Percentiles rank a stretch among this genome's conserved stretches.
Conservation (phyloP, 2,113 vertebrate genomes). For the Phainopepla nitens region DNA sequence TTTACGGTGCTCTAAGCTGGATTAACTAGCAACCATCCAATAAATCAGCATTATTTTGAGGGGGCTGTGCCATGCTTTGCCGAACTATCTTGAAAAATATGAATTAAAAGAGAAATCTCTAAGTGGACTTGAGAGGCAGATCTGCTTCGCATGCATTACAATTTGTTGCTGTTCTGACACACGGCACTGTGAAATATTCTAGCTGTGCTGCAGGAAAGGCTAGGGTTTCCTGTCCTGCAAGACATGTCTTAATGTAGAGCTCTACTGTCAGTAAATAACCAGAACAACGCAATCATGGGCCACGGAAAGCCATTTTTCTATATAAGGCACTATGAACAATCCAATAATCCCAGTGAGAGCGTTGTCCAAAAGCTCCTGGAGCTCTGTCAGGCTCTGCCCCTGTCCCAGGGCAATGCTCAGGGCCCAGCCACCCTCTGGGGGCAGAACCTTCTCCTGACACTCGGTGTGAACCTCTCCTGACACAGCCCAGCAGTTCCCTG, state of each 20-base stretch:
- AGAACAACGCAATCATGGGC: neutral
- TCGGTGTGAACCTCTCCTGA: neutral
- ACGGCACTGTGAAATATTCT: neutral
- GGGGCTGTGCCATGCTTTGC: neutral
- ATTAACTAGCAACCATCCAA: neutral
- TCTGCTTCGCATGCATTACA: neutral
- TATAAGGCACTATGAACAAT: neutral
- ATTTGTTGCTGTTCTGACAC: neutral
- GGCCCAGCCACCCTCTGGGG: neutral
- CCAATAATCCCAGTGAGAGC: neutral
- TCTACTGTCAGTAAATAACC: neutral
- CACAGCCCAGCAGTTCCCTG: neutral
- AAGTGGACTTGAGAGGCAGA: neutral
- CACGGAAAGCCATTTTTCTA: neutral
- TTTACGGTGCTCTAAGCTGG: neutral
- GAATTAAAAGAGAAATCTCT: neutral
- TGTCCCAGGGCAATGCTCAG: neutral
- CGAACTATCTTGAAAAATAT: neutral
- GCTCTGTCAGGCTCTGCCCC: neutral
- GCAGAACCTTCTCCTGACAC: neutral
- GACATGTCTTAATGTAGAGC: neutral
- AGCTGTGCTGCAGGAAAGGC: neutral
- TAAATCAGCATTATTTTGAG: neutral
- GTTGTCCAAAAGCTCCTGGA: accelerated
- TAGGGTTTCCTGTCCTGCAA: neutral